A percentile compares a stretch with the other conserved stretches of the same genome.
Evolutionary conservation across 2,113 vertebrate genomes (phyloP).

Genomic region (Pelusios castaneus): DNA sequence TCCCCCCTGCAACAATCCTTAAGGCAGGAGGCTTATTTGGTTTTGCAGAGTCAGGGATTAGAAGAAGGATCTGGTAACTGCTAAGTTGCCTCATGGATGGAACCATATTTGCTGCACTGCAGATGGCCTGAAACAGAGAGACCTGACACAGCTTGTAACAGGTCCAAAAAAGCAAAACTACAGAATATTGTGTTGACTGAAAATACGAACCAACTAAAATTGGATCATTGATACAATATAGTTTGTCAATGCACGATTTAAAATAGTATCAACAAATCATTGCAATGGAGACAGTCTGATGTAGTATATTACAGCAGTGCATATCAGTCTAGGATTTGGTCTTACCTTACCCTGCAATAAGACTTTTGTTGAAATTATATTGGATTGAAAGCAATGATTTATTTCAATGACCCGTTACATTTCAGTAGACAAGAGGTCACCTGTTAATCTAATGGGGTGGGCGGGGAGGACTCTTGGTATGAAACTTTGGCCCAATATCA

Average conservation of each 20-base stretch:
- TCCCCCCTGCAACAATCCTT: too few species aligned
- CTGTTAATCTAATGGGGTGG: neutral
- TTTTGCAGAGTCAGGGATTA: neutral
- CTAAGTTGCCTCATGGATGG: constrained; percentile 22
- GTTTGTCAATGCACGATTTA: constrained; percentile 34
- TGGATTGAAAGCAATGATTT: neutral
- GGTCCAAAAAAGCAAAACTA: constrained; percentile 76
- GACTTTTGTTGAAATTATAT: neutral
- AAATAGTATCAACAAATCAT: neutral
- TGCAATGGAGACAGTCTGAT: neutral
- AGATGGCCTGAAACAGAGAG: constrained; percentile 48
- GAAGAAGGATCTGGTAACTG: neutral
- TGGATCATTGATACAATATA: constrained; percentile 17
- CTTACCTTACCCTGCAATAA: neutral
- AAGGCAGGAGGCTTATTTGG: neutral
- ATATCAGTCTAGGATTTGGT: neutral
- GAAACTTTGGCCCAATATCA: neutral
- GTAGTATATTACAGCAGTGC: constrained; percentile 3
- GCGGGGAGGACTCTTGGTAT: neutral
- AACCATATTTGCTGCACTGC: constrained; percentile 56
- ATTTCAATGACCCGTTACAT: neutral
- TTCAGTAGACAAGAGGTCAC: neutral
- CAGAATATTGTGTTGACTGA: constrained; percentile 55
- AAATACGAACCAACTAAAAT: constrained; percentile 44
- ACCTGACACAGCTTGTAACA: constrained; percentile 63